Base-by-base conservation (phyloP, 2,797 vertebrate genomes). In the Platyrinchus mystaceus region DNA sequence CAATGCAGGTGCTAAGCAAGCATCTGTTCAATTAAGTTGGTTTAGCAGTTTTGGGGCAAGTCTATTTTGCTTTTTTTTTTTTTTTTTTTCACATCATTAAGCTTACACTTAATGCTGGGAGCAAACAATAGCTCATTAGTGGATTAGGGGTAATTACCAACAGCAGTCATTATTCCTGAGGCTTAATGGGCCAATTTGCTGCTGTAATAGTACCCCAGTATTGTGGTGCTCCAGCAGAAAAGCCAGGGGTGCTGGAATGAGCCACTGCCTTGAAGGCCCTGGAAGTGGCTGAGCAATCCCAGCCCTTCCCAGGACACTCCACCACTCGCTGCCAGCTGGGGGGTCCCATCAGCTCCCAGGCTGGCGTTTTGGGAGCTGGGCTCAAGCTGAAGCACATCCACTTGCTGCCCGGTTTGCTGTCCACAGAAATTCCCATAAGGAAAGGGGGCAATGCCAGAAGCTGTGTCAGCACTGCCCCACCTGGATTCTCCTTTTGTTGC, bases 61-160 rank as follows among this genome's bases (percentile, higher is more conserved):
- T 71, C 74, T 89, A 95, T 95, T 97, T 93, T 95, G 74, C 75
- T 27, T 66, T 94, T 68, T 44, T 79, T 46, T 47, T 47, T 47
- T 47, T 46, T 46, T 47, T 68, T 67, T 17, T 79, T 12, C 94
- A 94, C 87, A 74, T 98, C 97, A 98, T 98, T 98, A 98, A 97
- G 97, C 96, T 97, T 95, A 96, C 67, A 80, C 96, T 98, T 97
- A 97, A 97, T 97, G 96, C 98, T 98, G 24, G 77, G 88, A 97
- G 93, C 98, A 97, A 98, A 98, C 98, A 98, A 99, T 98, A 97
- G 97, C 98, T 98, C 93, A 97, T 98, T 98, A 98, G 97, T 97
- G 98, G 98, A 98, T 98, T 98, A 99, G 96, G 67, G 96, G 96
- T 98, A 99, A 98, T 98, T 98, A 98, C 97, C 93, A 95, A 96